Evolutionary conservation across 1,140 invertebrate species (phyloP).

Genomic region (Sogatella furcifera): DNA sequence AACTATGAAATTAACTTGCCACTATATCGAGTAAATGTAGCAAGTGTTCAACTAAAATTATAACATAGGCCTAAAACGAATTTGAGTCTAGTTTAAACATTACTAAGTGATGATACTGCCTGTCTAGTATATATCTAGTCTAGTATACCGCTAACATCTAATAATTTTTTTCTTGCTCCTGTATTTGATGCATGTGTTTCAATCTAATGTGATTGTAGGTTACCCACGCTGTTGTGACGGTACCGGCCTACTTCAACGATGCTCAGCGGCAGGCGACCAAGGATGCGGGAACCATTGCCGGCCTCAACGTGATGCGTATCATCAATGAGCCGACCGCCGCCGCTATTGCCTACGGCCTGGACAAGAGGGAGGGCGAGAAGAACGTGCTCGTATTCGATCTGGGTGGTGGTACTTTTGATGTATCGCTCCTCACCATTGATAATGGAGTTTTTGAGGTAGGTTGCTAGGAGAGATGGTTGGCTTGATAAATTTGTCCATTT

Average conservation of each 20-base stretch:
- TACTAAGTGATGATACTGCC: too few species aligned
- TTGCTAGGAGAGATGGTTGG: background rate
- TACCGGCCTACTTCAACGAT: conserved; percentile 98
- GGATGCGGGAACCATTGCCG: conserved; percentile 78
- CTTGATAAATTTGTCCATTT: too few species aligned
- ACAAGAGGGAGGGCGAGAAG: conserved; percentile 98
- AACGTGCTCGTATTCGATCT: conserved; percentile 99
- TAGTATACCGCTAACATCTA: too few species aligned
- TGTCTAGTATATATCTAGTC: too few species aligned
- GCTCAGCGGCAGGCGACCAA: conserved; percentile 96
- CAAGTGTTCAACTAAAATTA: too few species aligned
- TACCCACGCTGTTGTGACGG: conserved; percentile 97
- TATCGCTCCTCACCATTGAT: conserved; percentile 96
- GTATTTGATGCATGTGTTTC: background rate
- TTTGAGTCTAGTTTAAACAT: too few species aligned
- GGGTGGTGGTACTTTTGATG: conserved; percentile 99
- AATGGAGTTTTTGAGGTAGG: conserved; percentile 77
- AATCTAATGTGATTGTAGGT: conserved; percentile 51
- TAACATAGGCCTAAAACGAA: too few species aligned
- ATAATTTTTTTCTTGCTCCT: too few species aligned
- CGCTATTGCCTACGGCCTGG: conserved; percentile 98
- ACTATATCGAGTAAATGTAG: too few species aligned
- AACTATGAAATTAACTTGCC: too few species aligned
- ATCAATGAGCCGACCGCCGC: conserved; percentile 99
- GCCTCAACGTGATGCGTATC: conserved; percentile 95